phyloP scores from a whole-genome alignment of 2,797 vertebrate species.

The Gallirallus australis region DNA sequence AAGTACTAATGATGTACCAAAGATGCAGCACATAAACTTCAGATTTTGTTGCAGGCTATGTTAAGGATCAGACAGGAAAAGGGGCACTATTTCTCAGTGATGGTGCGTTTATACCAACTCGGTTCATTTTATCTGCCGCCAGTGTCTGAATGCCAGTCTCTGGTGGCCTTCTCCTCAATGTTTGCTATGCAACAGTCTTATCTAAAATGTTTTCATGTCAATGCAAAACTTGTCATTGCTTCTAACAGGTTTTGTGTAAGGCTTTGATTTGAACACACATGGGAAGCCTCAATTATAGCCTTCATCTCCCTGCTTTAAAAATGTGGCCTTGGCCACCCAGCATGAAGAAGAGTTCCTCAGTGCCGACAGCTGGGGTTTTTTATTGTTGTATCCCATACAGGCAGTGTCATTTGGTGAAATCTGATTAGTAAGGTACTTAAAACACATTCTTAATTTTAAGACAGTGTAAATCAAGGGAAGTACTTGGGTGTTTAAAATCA shows the following conservation, averaged over 20 bases:
- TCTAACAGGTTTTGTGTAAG: constrained; percentile 1
- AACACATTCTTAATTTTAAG: neutral
- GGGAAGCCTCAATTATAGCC: constrained; percentile 14
- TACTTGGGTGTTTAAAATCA: neutral
- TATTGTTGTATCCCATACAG: neutral
- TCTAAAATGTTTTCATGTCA: constrained; percentile 16
- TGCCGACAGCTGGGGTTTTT: neutral
- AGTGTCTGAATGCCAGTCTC: neutral
- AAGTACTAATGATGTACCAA: neutral
- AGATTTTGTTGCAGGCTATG: neutral
- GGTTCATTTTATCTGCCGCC: neutral
- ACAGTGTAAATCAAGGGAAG: neutral
- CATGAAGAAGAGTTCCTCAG: neutral
- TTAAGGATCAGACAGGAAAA: neutral
- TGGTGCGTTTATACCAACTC: neutral
- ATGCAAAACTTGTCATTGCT: neutral
- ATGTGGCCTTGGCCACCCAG: constrained; percentile 10
- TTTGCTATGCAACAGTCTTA: neutral
- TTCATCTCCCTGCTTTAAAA: constrained; percentile 14
- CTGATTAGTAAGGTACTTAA: neutral
- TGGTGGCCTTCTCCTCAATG: neutral
- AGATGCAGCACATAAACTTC: neutral
- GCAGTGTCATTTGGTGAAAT: neutral
- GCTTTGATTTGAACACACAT: neutral
- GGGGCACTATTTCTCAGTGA: neutral